Conservation (phyloP, 2,888 invertebrate species). For the Sepioteuthis lessoniana region DNA sequence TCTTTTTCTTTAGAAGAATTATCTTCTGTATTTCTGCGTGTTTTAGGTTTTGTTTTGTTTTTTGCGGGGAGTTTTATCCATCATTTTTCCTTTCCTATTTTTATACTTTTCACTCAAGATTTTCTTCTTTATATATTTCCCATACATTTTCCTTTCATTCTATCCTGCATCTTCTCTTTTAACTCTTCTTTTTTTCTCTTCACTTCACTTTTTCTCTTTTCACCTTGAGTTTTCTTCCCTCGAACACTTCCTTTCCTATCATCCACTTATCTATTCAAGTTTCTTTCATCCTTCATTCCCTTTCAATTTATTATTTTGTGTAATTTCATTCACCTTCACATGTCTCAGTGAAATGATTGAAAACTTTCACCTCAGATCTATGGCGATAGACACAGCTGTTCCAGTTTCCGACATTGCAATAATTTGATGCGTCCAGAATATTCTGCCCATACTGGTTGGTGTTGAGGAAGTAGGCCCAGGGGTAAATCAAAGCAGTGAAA, state of each 20-base stretch:
- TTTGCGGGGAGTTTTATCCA: too few species aligned
- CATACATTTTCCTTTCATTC: background rate
- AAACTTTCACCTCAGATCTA: background rate
- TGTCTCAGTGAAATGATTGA: background rate
- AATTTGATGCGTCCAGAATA: conserved; percentile 33
- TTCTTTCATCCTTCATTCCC: background rate
- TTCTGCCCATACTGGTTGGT: background rate
- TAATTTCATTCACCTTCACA: background rate
- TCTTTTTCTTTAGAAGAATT: too few species aligned
- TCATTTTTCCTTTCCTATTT: too few species aligned
- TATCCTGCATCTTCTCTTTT: too few species aligned
- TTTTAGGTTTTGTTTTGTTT: too few species aligned
- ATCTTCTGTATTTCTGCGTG: too few species aligned
- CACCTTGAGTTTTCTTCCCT: background rate
- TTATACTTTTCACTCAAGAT: too few species aligned
- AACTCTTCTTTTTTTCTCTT: too few species aligned
- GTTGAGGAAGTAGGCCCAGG: background rate
- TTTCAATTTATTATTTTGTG: background rate
- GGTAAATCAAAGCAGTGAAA: conserved; percentile 21
- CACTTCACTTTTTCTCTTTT: background rate
- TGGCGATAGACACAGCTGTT: background rate
- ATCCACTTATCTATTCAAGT: background rate
- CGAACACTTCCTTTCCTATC: background rate
- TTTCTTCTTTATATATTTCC: background rate
- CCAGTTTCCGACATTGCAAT: background rate